phyloP scores from a whole-genome alignment of 2,888 invertebrate genomes.

The Pachymerium ferrugineum region DNA sequence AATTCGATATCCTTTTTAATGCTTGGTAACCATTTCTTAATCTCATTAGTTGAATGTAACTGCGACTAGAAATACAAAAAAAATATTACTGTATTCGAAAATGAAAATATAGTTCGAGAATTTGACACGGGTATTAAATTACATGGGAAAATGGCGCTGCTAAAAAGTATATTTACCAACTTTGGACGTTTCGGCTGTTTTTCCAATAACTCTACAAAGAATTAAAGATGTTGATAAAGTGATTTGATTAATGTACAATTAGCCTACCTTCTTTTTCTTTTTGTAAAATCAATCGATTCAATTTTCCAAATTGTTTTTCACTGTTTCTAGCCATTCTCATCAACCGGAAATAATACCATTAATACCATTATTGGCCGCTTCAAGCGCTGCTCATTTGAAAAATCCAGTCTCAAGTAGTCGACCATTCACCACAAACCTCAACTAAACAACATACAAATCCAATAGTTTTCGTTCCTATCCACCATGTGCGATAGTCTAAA shows the following conservation, averaged over 20 bases:
- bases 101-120: not conserved
- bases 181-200: slow-evolving; percentile 33
- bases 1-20: slow-evolving; percentile 45
- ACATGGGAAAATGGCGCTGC: too few relatives aligned
- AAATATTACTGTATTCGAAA: not conserved
- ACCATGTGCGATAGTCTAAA: too few relatives aligned
- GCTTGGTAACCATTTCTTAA: slow-evolving; percentile 46
- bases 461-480: too few relatives aligned
- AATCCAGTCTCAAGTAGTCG: too few relatives aligned
- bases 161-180: not conserved
- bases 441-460: too few relatives aligned
- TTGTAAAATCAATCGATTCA: slow-evolving; percentile 41
- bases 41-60: slow-evolving; percentile 42
- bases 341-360: not conserved
- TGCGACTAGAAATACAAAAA: slow-evolving; percentile 38
- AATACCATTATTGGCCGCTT: too few relatives aligned
- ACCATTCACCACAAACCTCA: too few relatives aligned
- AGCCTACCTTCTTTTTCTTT: slow-evolving; percentile 44
- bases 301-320: slow-evolving; percentile 45
- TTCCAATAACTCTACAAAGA: not conserved
- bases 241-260: not conserved
- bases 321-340: slow-evolving; percentile 44
- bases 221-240: not conserved
- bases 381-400: not conserved
- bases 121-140: too few relatives aligned